Base-by-base conservation (phyloP, 2,888 invertebrate species). In the Pyrgus malvae region DNA sequence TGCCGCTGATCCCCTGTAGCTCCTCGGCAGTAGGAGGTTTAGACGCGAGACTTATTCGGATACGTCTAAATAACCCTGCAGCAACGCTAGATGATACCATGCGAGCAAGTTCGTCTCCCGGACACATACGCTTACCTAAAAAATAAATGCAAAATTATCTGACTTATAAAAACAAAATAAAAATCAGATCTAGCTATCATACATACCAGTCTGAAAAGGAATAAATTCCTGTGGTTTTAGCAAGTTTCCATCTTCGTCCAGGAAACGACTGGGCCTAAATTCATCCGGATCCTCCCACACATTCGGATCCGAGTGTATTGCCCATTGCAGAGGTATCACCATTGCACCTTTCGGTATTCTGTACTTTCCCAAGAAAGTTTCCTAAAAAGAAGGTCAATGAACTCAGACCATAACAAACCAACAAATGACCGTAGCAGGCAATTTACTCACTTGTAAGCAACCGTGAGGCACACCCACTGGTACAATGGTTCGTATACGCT, bases 391-490 rank as follows among this genome's bases (percentile, higher is more conserved):
- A 48, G 38, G 23, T 55, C 27, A 46, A 40, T 54, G 38, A 54
- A 54, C 38, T 46, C 16, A 11, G 40, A 19, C 48, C 33, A 54
- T 45, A 46, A 27, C 42, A 54, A 42, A 21, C 44, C 46, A 48
- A 35, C 41, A 12, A 40, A 57, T 29, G 16, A 45, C 6, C 16
- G 11, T 25, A 14, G 27, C n/a, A n/a, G n/a, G n/a, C 25, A 44
- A 21, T 41, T 23, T 41, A 56, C 66, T 55, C 69, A 89, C 90
- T 70, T 87, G 74, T 7, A 81, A 48, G 60, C 94, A 92, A 33
- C 96, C 96, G 74, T 97, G 97, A 5, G 97, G 97, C 63, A 97
- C 94, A 2, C 97, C 97, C 23, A 96, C 83, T 0, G 97, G 97
- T 0, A 96, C 94, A 2, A 96, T 95, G 0, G 95, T 93, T 19